phyloP scores from a whole-genome alignment of 2,113 vertebrate species.

The Corydoras maculifer region DNA sequence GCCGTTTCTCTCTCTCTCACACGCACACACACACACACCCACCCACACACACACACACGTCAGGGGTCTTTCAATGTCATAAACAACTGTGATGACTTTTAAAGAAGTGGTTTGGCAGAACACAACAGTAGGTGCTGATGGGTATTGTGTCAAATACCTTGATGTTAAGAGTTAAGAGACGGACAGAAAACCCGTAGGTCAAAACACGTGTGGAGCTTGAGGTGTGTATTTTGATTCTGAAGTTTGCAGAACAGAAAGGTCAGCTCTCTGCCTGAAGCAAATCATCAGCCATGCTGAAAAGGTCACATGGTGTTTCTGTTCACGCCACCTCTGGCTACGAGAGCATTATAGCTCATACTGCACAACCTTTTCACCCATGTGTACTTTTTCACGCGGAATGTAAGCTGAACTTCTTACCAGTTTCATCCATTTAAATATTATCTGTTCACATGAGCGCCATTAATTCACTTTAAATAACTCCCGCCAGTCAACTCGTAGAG shows the following conservation, averaged over 20 bases:
- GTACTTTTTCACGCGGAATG: not conserved
- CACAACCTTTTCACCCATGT: not conserved
- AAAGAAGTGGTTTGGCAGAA: no score
- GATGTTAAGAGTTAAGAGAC: not conserved
- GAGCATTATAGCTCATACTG: slow-evolving; percentile 22
- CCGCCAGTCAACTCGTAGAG: no score
- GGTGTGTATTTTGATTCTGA: slow-evolving; percentile 26
- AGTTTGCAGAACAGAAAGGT: slow-evolving; percentile 42
- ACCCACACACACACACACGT: no score
- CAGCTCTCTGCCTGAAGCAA: slow-evolving; percentile 36
- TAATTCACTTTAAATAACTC: not conserved
- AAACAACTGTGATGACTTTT: no score
- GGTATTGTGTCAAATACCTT: not conserved
- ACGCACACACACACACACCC: no score
- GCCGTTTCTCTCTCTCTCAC: no score
- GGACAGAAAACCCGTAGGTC: not conserved
- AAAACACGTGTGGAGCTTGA: slow-evolving; percentile 19
- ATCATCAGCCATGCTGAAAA: slow-evolving; percentile 42
- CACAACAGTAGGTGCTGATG: slow-evolving; percentile 38
- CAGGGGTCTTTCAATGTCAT: no score
- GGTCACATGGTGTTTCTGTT: slow-evolving; percentile 32
- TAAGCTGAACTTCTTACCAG: not conserved
- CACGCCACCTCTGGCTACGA: slow-evolving; percentile 28
- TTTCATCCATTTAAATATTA: not conserved
- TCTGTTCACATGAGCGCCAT: not conserved